Evolutionary conservation across 2,797 vertebrate species (phyloP).

Genomic region (Garrulus glandarius): DNA sequence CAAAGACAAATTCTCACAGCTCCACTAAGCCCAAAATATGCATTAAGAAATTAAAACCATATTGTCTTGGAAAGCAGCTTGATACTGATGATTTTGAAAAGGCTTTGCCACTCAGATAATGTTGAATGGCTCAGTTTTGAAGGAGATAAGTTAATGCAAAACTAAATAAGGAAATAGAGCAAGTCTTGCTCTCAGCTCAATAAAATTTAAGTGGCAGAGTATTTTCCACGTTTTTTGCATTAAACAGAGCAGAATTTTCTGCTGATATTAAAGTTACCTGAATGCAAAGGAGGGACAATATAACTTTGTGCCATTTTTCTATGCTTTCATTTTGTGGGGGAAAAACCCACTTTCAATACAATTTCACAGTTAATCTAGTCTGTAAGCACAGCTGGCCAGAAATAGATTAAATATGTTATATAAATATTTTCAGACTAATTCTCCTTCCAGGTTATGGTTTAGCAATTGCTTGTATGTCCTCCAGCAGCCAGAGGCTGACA

Average conservation of each 20-base stretch:
- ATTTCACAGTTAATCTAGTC: not conserved
- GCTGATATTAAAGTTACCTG: not conserved
- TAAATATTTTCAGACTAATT: not conserved
- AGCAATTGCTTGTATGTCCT: not conserved
- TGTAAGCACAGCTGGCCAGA: not conserved
- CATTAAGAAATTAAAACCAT: not conserved
- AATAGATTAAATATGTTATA: not conserved
- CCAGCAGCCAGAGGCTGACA: not conserved
- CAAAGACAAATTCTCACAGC: conserved; percentile 25
- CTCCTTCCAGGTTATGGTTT: not conserved
- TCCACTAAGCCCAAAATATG: not conserved
- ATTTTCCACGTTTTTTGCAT: not conserved
- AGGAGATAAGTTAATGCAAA: not conserved
- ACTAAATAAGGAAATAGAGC: not conserved
- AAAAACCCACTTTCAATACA: accelerated
- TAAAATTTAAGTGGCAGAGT: not conserved
- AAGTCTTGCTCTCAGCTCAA: not conserved
- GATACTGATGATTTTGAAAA: not conserved
- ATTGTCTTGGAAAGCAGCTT: not conserved
- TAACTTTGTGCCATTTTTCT: not conserved
- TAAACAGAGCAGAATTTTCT: not conserved
- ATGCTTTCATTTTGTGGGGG: not conserved
- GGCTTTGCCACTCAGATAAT: not conserved
- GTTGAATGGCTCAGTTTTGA: not conserved
- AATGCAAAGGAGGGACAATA: not conserved